Evolutionary conservation across 2,113 vertebrate genomes (phyloP), one percentile per base, ranked within the genome.

Genomic region (Abramis brama): DNA sequence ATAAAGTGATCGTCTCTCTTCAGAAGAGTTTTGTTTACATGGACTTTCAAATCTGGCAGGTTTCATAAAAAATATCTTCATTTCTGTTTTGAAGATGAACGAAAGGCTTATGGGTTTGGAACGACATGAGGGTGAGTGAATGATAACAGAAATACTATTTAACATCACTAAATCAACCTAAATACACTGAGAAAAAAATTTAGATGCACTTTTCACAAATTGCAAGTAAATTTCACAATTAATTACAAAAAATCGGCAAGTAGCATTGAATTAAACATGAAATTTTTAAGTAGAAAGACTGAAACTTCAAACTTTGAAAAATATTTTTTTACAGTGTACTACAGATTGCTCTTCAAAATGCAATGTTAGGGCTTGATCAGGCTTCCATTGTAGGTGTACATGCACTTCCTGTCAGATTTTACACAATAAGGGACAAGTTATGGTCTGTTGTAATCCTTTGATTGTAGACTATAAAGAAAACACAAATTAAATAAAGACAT

Each of bases 401-500:
- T 71, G 19, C 19, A 71, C 19, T 12, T 71, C 36, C 36, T 71
- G 9, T 12, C 17, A 2, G 1, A 10, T 23, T 71, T 23, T n/a
- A 71, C 36, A 71, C 36, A 71, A 21, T n/a, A 39, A 39, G 21
- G 33, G 68, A 21, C 19, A 8, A 43, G 68, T 23, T 27, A 75
- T 75, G 71, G n/a, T 74, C 71, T 47, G 13, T 50, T 11, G 39
- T 45, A 47, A 75, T 75, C 43, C n/a, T 75, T 75, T 75, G 71
- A 47, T 50, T 79, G 11, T 60, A 39, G 21, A 79, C 30, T 39
- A 39, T 25, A 39, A 59, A 25, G 4, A 27, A 80, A 25, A 74
- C 43, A 74, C n/a, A 15, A 47, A 25, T 45, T 74, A 74, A 74
- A 39, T 43, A 71, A 47, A 47, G 12, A 50, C n/a, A 47, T 27